Evolutionary conservation across 2,888 invertebrate species (phyloP).

Genomic region (Ceramica pisi): DNA sequence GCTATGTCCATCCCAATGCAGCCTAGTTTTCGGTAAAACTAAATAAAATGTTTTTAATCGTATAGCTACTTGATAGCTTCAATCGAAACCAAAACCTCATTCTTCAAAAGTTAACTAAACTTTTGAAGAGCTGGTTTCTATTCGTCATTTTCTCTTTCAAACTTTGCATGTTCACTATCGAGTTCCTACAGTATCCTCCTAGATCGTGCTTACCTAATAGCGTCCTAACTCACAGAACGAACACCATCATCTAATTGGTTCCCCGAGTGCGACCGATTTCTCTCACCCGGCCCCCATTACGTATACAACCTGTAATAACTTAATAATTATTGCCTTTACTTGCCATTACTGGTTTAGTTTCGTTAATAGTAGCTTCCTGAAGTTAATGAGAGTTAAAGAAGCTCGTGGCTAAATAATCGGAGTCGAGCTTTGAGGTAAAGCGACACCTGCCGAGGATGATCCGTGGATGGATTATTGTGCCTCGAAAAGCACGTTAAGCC

Average conservation of each 20-base stretch:
- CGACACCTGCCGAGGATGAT: too few relatives aligned
- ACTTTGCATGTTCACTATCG: conserved; percentile 16
- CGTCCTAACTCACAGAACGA: conserved; percentile 54
- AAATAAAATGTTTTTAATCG: too few relatives aligned
- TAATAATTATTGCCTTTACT: conserved; percentile 29
- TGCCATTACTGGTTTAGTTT: conserved; percentile 17
- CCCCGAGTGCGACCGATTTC: conserved; percentile 66
- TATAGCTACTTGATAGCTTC: too few relatives aligned
- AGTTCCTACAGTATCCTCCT: conserved; percentile 49
- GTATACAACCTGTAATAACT: conserved; percentile 24
- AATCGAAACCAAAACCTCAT: too few relatives aligned
- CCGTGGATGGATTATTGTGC: too few relatives aligned
- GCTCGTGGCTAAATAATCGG: too few relatives aligned
- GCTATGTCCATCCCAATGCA: too few relatives aligned
- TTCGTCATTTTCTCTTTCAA: background rate
- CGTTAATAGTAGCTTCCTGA: conserved; percentile 28
- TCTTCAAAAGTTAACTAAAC: too few relatives aligned
- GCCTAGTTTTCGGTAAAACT: too few relatives aligned
- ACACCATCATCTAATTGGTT: conserved; percentile 74
- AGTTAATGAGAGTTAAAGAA: background rate
- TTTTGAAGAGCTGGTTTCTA: too few relatives aligned
- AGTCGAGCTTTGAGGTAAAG: too few relatives aligned
- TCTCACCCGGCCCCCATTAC: conserved; percentile 54
- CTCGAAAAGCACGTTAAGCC: too few relatives aligned
- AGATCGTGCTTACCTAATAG: conserved; percentile 67